Evolutionary conservation across 2,113 vertebrate species (phyloP), one percentile per base, ranked within the genome.

Genomic region (Pterocles burchelli): DNA sequence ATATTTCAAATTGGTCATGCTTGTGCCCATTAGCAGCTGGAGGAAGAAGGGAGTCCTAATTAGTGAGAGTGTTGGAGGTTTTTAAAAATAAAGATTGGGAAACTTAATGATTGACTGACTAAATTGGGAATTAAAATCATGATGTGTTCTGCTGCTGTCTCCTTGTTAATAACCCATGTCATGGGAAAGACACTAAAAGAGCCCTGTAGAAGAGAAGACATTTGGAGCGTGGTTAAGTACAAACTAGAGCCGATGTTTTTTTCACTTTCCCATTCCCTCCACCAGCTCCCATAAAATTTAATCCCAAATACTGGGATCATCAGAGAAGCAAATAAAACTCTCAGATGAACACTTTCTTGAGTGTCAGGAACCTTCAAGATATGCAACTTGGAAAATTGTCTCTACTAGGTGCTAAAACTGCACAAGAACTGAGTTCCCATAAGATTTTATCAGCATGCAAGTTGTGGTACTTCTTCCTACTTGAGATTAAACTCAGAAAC

Each of bases 21-120:
- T 85, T 93, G 74, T 88, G 49, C 82, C 83, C 71, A 68, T 92
- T 85, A 90, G 63, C 67, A 88, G 91, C 79, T 96, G 89, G 75
- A 85, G 45, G 58, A 85, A 90, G 66, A 93, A 88, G 38, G 19
- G 62, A 90, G 36, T 52, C 41, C 51, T 95, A 92, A 93, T 96
- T 96, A 95, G 62, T 0, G 1, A 82, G 55, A 67, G 43, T 55
- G 48, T 67, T 88, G 66, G 13, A 65, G 7, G 7, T 46, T 88
- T 95, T 90, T 75, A 55, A 90, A 93, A 90, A 92, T 34, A 75
- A 88, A 90, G 9, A 16, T 48, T 83, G 38, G 38, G 90, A 84
- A 82, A 59, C 7, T 75, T 41, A 82, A 52, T 79, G 61, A 4
- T 34, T 93, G 78, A 51, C 38, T 85, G 54, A 92, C 88, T 79